These are phyloP conservation scores for Austrofundulus limnaeus DNA, from an alignment of 2,113 vertebrate genomes.

Conservation along the genomic window DNA sequence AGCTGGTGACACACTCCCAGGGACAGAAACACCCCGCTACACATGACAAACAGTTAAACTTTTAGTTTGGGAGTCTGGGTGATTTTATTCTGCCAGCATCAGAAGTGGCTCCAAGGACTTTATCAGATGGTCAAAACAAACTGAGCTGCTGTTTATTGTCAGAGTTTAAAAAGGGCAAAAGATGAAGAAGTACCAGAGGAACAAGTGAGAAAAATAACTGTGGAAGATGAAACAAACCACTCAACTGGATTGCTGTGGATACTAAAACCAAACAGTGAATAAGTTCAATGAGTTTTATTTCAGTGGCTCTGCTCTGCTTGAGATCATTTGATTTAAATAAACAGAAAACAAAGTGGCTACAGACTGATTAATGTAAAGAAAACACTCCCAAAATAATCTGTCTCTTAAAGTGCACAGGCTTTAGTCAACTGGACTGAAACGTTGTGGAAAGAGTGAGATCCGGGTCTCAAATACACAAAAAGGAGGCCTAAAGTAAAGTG, in stretches of 20 bases:
- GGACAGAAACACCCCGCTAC: conserved; percentile 31
- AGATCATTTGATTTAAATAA: conserved; percentile 4
- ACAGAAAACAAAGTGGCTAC: neutral
- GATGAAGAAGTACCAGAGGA: conserved; percentile 17
- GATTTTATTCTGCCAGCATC: conserved; percentile 11
- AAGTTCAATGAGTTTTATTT: conserved; percentile 42
- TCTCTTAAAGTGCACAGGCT: too few relatives aligned
- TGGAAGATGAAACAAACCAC: conserved; percentile 22
- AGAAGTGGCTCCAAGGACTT: conserved; percentile 2
- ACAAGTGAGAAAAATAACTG: conserved; percentile 17
- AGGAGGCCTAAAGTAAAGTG: too few relatives aligned
- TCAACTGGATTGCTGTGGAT: conserved; percentile 12
- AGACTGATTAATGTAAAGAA: too few relatives aligned
- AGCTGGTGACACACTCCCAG: conserved; percentile 49
- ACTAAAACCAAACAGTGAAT: conserved; percentile 20
- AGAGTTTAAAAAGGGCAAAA: neutral
- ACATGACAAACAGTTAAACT: conserved; percentile 26
- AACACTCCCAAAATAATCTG: too few relatives aligned
- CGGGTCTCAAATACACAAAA: too few relatives aligned
- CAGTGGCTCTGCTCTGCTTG: neutral
- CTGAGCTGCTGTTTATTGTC: neutral
- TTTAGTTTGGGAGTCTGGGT: neutral
- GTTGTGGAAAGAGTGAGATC: too few relatives aligned
- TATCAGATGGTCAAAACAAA: conserved; percentile 27
- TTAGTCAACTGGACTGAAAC: too few relatives aligned